Base-by-base conservation (phyloP, 2,888 invertebrate species). In the Laspeyria flexula region DNA sequence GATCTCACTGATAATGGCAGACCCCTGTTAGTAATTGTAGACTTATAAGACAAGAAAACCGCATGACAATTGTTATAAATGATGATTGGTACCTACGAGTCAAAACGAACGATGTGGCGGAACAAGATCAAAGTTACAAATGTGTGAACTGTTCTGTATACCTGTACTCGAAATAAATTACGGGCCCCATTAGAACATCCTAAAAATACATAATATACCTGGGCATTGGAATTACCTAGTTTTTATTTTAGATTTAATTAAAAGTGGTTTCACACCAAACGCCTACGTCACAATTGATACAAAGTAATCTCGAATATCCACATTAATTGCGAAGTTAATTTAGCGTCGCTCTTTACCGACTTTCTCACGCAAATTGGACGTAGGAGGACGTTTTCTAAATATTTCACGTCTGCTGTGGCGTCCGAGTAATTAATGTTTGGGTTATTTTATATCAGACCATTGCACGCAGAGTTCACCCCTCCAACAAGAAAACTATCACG, bases 321-420 rank as follows among this genome's bases (percentile, higher is more conserved):
- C 69, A 60, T 65, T 57, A 60, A 63, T 73, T 75, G 74, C 71
- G 64, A 70, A 68, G 73, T 74, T 77, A 69, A 73, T 78, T 75
- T 63, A 59, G 52, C 62, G 56, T 41, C 44, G 61, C 63, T 71
- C 66, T 72, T 75, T 65, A 68, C 51, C 60, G 56, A 70, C 71
- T 76, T 79, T 79, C 77, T 75, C 75, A 75, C 71, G 71, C 73
- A 77, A 76, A 77, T 78, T 71, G 73, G 63, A 71, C 70, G 81
- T 80, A 75, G 81, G 79, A 71, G 77, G 83, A 79, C 71, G 76
- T 77, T 80, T 79, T 77, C 77, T 77, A 77, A 81, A 81, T 82
- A 79, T 78, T 80, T 77, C 73, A 79, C 72, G 73, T 75, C 73
- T 71, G 67, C 68, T 59, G 70, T 51, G 60, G 60, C 68, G 68